A percentile compares a stretch with the other conserved stretches of the same genome.
Evolutionary conservation across 2,888 invertebrate genomes (phyloP).

Genomic region (Chelonus formosanus): DNA sequence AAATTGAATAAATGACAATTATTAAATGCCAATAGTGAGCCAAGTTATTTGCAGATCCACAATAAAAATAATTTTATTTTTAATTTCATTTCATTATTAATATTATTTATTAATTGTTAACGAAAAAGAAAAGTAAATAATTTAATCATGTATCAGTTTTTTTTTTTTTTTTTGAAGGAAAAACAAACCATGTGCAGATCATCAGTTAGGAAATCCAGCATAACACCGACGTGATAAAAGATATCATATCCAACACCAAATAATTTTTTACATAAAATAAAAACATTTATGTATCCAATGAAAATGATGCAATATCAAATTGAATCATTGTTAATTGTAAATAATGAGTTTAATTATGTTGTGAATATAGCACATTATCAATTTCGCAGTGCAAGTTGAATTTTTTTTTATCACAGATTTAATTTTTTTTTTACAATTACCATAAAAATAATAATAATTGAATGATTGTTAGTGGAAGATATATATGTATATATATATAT

Average conservation of each 20-base stretch:
- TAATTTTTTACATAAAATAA: no score
- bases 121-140: background rate
- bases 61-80: slow-evolving; percentile 22
- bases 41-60: slow-evolving; percentile 23
- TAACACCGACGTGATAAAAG: slow-evolving; percentile 41
- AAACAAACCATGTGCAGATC: slow-evolving; percentile 46
- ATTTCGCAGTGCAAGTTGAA: no score
- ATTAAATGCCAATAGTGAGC: slow-evolving; percentile 13
- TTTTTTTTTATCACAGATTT: slow-evolving; percentile 4
- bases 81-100: slow-evolving; percentile 8
- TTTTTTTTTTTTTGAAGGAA: no score
- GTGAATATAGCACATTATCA: no score
- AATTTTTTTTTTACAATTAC: slow-evolving; percentile 22
- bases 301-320: no score
- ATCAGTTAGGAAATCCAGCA: slow-evolving; percentile 48
- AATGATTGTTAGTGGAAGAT: slow-evolving; percentile 17
- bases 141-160: slow-evolving; percentile 35
- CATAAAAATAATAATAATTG: no score
- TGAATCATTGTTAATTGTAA: no score
- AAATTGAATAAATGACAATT: slow-evolving; percentile 4
- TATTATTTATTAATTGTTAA: slow-evolving; percentile 10
- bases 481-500: slow-evolving; percentile 28
- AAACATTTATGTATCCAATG: no score
- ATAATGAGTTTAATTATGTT: no score
- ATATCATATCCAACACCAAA: slow-evolving; percentile 43